Base-by-base conservation (phyloP, 2,888 invertebrate genomes). In the Hirtodrosophila trivittata region DNA sequence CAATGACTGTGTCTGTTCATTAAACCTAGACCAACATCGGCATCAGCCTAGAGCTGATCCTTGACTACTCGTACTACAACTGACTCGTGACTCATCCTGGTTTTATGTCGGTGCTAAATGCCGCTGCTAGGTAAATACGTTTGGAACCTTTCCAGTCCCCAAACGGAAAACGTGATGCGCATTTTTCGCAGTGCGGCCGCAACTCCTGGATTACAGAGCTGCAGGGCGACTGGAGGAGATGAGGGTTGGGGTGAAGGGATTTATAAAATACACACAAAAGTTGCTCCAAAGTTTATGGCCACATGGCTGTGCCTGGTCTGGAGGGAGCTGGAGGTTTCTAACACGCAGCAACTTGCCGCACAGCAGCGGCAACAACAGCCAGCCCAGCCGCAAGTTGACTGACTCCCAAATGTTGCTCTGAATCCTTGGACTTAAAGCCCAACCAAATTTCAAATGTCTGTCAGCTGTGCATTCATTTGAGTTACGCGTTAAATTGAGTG, bases 101-200 rank as follows among this genome's bases (percentile, higher is more conserved):
- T 76, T 84, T 73, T 64, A 82, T 58, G 70, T 45, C 37, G 52
- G 42, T 59, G 78, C 63, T 78, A 71, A 83, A 83, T 84, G 77
- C 77, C 68, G 67, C 64, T 66, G 58, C 69, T 73, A 87, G 78
- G 83, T 82, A 82, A 87, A 87, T 69, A 75, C 73, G 55, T 56
- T 60, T 42, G 57, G 43, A 62, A 55, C 78, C 50, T 60, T 69
- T 60, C 46, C 26, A 47, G 54, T 80, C 86, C 65, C 70, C 66
- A 64, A 82, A 82, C 85, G 62, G 28, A 68, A 43, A 82, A 83
- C 87, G 83, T 83, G 87, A 87, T 86, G 86, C 84, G 87, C 83
- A 87, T 83, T 87, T 83, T 78, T 83, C 74, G 84, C 80, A 82
- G 32, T 77, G 80, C 82, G 65, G 41, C 52, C 39, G 32, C 18